Evolutionary conservation across 2,888 invertebrate species (phyloP).

Genomic region (Hemaris fuciformis): DNA sequence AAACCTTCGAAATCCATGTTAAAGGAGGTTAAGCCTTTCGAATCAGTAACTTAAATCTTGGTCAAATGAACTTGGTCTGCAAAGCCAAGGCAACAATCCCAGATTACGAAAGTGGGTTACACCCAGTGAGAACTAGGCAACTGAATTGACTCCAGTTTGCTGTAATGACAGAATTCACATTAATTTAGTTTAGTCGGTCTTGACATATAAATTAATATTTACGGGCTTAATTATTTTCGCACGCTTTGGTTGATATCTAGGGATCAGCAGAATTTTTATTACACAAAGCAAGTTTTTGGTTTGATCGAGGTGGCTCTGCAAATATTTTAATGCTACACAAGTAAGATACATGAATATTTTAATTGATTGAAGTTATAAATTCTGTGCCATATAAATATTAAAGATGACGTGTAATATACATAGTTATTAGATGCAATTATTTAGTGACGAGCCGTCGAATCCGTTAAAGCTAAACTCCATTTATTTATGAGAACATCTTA

Average conservation of each 20-base stretch:
- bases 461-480: no score
- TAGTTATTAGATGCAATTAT: no score
- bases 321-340: no score
- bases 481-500: no score
- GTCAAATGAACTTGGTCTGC: conserved; percentile 9
- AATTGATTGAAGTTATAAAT: no score
- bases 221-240: background rate
- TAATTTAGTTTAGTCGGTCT: background rate
- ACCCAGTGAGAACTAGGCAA: conserved; percentile 7
- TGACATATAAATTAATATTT: background rate
- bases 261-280: background rate
- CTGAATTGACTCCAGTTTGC: background rate
- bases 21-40: conserved; percentile 6
- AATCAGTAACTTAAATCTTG: conserved; percentile 16
- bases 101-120: conserved; percentile 8
- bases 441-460: no score
- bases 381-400: no score
- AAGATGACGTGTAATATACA: no score
- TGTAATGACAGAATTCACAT: background rate
- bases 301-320: no score
- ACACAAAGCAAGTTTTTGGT: no score
- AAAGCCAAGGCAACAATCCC: background rate
- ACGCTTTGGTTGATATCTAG: background rate
- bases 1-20: conserved; percentile 5
- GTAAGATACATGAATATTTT: no score